Evolutionary conservation across 2,888 invertebrate genomes (phyloP).

Genomic region (Trichopoda pennipes): DNA sequence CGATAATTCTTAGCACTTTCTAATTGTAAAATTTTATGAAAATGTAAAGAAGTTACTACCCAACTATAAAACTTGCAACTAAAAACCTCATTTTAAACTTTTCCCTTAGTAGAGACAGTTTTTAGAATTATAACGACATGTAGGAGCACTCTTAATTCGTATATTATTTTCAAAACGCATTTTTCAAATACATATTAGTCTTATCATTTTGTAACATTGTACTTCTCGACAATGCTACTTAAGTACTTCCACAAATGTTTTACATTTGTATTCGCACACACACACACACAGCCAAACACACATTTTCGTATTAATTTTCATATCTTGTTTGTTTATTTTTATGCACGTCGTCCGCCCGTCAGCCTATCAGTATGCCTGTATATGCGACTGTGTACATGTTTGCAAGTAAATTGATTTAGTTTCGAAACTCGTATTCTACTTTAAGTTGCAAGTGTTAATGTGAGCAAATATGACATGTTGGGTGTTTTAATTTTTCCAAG

Average conservation of each 20-base stretch:
- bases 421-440: constrained; percentile 34
- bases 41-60: no score
- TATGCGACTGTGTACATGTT: constrained; percentile 7
- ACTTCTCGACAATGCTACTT: constrained; percentile 36
- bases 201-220: constrained; percentile 34
- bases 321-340: constrained; percentile 38
- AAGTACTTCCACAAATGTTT: not conserved
- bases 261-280: constrained; percentile 33
- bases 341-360: constrained; percentile 25
- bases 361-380: not conserved
- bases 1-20: no score
- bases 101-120: no score
- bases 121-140: not conserved
- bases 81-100: no score
- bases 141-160: not conserved
- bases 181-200: no score
- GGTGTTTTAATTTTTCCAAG: constrained; percentile 62
- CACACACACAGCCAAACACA: no score
- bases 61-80: no score
- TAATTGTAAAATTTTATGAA: no score
- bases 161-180: not conserved
- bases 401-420: constrained; percentile 18
- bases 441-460: constrained; percentile 26
- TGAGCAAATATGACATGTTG: constrained; percentile 45
- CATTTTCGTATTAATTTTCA: constrained; percentile 54